Base-by-base conservation (phyloP, 2,888 invertebrate genomes). In the Bedellia somnulentella region DNA sequence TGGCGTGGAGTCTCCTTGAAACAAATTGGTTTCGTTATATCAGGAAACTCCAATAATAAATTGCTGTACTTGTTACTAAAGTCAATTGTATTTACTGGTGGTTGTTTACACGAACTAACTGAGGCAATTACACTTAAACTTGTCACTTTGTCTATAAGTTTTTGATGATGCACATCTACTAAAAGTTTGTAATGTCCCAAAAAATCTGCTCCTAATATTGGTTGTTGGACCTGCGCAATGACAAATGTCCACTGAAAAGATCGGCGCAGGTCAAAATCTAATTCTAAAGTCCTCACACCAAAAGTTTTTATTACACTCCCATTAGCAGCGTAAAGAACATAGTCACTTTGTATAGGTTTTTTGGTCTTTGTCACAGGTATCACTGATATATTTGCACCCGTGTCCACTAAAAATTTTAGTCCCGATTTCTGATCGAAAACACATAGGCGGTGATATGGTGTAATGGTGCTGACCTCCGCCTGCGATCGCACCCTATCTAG, bases 241-340 rank as follows among this genome's bases (percentile, higher is more conserved):
- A 29, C 18, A 22, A 39, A 45, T 5, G 24, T 35, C 37, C 32
- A 42, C 4, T 5, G 6, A 13, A 42, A 40, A 3, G 31, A 15
- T 25, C 38, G 30, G 3, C 36, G 26, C 2, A 44, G 22, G 6
- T 34, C 37, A 13, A 42, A 23, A 21, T 40, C 17, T n/a, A 42
- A 23, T 3, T 14, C 23, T 16, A 35, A 23, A 6, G 28, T 16
- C 14, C 13, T 23, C 13, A 29, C 15, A 6, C 42, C 42, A 18
- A 29, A 41, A 1, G 40, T 42, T 2, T 33, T 15, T 10, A 42
- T 42, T 6, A 17, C 25, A 2, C 38, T 30, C 9, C 40, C 30
- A 21, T 41, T 44, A 9, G 39, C 39, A 3, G 40, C 37, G 23
- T 22, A 31, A 2, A 40, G 34, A 11, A 38, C 32, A 27, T 35